A percentile compares a stretch with the other conserved stretches of the same genome.
phyloP scores from a whole-genome alignment of 2,888 invertebrate species.

The Melieria picta region DNA sequence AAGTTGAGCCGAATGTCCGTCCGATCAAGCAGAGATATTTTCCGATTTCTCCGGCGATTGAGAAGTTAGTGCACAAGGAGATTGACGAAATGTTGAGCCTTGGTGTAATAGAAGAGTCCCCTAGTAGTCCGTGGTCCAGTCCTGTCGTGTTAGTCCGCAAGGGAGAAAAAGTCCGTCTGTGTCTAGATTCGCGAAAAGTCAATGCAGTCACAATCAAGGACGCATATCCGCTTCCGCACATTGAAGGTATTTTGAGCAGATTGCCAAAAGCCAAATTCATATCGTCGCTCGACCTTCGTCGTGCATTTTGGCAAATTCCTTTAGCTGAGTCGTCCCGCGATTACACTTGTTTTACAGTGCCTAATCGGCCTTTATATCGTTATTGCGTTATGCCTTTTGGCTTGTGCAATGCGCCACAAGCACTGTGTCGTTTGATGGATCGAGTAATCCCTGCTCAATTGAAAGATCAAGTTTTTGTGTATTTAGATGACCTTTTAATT shows the following conservation, averaged over 20 bases:
- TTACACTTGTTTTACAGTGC: conserved; percentile 13
- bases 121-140: conserved; percentile 51
- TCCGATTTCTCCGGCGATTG: conserved; percentile 40
- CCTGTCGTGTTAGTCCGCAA: conserved; percentile 51
- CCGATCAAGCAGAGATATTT: conserved; percentile 43
- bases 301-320: conserved; percentile 39
- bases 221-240: conserved; percentile 40
- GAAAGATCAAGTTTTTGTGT: conserved; percentile 13
- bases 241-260: conserved; percentile 38
- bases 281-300: conserved; percentile 33
- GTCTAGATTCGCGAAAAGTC: conserved; percentile 52
- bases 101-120: conserved; percentile 51
- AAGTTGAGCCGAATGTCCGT: conserved; percentile 33
- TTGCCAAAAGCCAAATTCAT: conserved; percentile 35
- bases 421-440: conserved; percentile 17
- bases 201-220: conserved; percentile 47
- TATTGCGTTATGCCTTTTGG: conserved; percentile 3
- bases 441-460: conserved; percentile 15
- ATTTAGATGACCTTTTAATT: conserved; percentile 10
- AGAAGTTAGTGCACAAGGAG: conserved; percentile 44
- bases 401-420: conserved; percentile 9
- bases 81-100: conserved; percentile 52
- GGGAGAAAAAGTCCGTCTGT: conserved; percentile 46
- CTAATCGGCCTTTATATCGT: conserved; percentile 5
- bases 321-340: conserved; percentile 28